A percentile compares a stretch with the other conserved stretches of the same genome.
phyloP scores from a whole-genome alignment of 2,888 invertebrate species.

The Sarcophaga subvicina region DNA sequence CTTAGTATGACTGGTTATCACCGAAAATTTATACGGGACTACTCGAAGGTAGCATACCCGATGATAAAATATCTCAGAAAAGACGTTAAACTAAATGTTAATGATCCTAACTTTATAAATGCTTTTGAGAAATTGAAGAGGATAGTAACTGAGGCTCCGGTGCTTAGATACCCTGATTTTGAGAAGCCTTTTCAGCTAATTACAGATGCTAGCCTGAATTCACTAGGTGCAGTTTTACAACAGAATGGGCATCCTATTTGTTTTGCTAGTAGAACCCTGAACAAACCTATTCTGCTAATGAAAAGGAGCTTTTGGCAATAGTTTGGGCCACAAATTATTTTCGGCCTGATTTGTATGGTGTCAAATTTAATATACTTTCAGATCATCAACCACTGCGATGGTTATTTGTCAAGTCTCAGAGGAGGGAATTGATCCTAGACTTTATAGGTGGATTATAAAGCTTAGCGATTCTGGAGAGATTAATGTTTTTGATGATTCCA shows the following conservation, averaged over 20 bases:
- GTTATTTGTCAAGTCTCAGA: constrained; percentile 40
- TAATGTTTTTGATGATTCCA: not conserved
- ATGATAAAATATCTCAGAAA: constrained; percentile 45
- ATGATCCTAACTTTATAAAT: constrained; percentile 51
- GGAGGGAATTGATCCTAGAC: not conserved
- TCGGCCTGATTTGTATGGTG: no score
- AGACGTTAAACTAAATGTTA: constrained; percentile 17
- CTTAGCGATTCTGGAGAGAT: constrained; percentile 40
- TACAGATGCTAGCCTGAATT: constrained; percentile 54
- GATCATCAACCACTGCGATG: constrained; percentile 29
- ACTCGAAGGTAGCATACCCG: constrained; percentile 59
- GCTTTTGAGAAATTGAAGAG: constrained; percentile 59
- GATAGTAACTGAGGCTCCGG: constrained; percentile 46
- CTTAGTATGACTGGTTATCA: constrained; percentile 56
- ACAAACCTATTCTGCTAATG: constrained; percentile 54
- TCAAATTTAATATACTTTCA: constrained; percentile 5
- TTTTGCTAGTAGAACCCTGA: constrained; percentile 60
- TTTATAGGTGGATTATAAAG: constrained; percentile 11
- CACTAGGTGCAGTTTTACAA: constrained; percentile 58
- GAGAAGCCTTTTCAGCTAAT: constrained; percentile 40
- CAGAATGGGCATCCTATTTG: constrained; percentile 57
- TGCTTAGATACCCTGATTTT: constrained; percentile 53
- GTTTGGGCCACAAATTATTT: no score
- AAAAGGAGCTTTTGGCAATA: constrained; percentile 39
- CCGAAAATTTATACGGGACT: constrained; percentile 70